These are phyloP conservation scores for Madoqua kirkii DNA, from an alignment of 2,113 vertebrate species.

Conservation along the genomic window DNA sequence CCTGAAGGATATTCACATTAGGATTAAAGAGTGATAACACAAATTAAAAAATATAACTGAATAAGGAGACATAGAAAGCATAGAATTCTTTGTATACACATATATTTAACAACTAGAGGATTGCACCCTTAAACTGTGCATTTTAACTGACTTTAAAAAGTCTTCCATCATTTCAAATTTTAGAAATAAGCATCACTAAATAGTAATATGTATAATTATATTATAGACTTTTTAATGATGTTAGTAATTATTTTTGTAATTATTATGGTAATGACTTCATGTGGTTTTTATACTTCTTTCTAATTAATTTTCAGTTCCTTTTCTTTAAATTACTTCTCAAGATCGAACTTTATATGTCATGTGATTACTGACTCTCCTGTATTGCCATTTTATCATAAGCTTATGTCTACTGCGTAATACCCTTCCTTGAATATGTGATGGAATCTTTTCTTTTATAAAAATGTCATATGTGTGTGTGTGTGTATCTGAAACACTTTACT, in stretches of 20 bases:
- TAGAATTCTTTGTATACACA: neutral
- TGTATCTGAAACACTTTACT: neutral
- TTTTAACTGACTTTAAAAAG: neutral
- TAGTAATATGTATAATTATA: slow-evolving; percentile 66
- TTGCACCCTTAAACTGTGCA: neutral
- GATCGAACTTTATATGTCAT: slow-evolving; percentile 51
- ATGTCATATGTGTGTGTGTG: accelerated
- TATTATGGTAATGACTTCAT: slow-evolving; percentile 36
- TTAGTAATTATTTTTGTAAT: slow-evolving; percentile 57
- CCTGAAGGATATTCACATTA: neutral
- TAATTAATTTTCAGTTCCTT: slow-evolving; percentile 66
- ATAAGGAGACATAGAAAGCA: neutral
- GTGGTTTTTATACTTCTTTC: slow-evolving; percentile 57
- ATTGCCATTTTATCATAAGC: slow-evolving; percentile 4
- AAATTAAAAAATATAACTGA: neutral
- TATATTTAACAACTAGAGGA: neutral
- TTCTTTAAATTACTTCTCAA: slow-evolving; percentile 62
- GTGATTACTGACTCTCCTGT: slow-evolving; percentile 53
- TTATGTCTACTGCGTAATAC: neutral
- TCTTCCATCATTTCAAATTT: neutral
- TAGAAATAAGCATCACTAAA: slow-evolving; percentile 52
- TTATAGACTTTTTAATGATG: slow-evolving; percentile 71
- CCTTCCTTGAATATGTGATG: neutral
- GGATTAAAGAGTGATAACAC: neutral
- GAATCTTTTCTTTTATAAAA: neutral